phyloP scores from a whole-genome alignment of 1,140 invertebrate species.

The Argopecten irradians region DNA sequence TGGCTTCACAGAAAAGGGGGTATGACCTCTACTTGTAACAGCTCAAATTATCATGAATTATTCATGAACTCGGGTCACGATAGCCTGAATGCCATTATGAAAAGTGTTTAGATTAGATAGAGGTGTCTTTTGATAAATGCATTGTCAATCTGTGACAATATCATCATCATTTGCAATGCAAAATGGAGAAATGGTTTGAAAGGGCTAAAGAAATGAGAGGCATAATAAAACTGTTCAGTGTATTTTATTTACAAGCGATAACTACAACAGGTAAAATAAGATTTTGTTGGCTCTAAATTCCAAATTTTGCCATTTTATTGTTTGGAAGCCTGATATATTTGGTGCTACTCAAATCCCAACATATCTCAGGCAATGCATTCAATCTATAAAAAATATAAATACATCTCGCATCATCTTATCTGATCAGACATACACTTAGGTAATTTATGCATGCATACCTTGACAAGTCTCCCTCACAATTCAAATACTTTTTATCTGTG shows the following conservation, averaged over 20 bases:
- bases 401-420: neutral
- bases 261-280: neutral
- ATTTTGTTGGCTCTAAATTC: neutral
- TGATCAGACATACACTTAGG: neutral
- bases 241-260: neutral
- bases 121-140: constrained; percentile 21
- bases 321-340: neutral
- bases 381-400: neutral
- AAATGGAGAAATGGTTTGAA: neutral
- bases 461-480: neutral
- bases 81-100: constrained; percentile 13
- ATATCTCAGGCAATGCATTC: neutral
- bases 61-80: neutral
- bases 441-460: neutral
- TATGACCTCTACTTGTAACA: constrained; percentile 10
- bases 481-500: neutral
- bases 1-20: constrained; percentile 26
- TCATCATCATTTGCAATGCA: constrained; percentile 21
- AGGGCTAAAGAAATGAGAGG: constrained; percentile 20
- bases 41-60: constrained; percentile 16
- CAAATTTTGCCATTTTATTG: neutral
- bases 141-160: constrained; percentile 3
- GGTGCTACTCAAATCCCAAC: neutral
- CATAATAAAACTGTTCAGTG: neutral
- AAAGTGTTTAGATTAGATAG: constrained; percentile 18